A percentile compares a stretch with the other conserved stretches of the same genome.
Evolutionary conservation across 2,888 invertebrate species (phyloP).

Genomic region (Microplitis deprimator): DNA sequence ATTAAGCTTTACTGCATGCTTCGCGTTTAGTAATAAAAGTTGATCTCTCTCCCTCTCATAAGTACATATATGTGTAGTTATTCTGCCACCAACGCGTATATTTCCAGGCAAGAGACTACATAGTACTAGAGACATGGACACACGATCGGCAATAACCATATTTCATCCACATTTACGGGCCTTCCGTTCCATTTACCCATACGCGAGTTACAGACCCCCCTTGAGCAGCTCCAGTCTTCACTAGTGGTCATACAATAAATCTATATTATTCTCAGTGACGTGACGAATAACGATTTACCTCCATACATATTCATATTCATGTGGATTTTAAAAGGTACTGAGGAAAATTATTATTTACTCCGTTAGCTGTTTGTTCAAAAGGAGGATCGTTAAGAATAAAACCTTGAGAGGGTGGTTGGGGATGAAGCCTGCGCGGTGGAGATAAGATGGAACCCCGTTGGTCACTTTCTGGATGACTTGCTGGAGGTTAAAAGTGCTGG

Average conservation of each 20-base stretch:
- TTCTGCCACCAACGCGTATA: constrained; percentile 38
- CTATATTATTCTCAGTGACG: constrained; percentile 49
- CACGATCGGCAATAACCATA: constrained; percentile 49
- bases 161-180: constrained; percentile 46
- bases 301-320: constrained; percentile 9
- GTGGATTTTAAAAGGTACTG: constrained; percentile 25
- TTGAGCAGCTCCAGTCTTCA: constrained; percentile 8
- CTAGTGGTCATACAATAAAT: constrained; percentile 45
- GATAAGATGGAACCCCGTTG: background rate
- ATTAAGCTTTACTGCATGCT: too few species aligned
- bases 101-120: constrained; percentile 27
- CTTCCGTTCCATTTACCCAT: constrained; percentile 50
- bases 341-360: background rate
- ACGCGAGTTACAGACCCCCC: constrained; percentile 26
- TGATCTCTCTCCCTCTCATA: constrained; percentile 31
- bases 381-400: background rate
- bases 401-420: too few species aligned
- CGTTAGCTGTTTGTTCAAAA: constrained; percentile 11
- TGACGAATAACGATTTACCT: constrained; percentile 48
- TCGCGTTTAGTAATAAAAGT: constrained; percentile 27
- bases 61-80: constrained; percentile 14
- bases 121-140: constrained; percentile 23
- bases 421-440: background rate
- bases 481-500: too few species aligned
- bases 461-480: too few species aligned